Conservation (phyloP, 2,888 invertebrate species). For the Molorchus minor region DNA sequence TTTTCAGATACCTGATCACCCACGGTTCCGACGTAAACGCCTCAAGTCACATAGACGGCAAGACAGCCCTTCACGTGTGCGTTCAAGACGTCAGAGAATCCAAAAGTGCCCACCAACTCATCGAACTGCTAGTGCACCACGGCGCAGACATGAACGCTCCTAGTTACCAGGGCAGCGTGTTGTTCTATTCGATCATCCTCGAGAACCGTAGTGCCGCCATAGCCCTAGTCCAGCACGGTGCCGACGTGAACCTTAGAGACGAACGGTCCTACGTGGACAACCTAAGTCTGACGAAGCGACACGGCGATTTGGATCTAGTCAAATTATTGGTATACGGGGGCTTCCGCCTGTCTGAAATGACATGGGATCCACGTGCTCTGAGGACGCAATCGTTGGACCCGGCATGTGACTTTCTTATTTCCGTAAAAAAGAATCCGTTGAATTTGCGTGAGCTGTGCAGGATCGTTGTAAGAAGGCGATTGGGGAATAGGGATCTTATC, state of each 20-base stretch:
- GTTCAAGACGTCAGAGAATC: slow-evolving; percentile 67
- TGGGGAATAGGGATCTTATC: slow-evolving; percentile 57
- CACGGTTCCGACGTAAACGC: slow-evolving; percentile 57
- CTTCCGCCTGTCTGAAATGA: slow-evolving; percentile 56
- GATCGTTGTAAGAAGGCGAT: slow-evolving; percentile 65
- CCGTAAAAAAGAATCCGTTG: slow-evolving; percentile 62
- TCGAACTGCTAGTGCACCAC: slow-evolving; percentile 59
- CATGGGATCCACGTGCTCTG: slow-evolving; percentile 57
- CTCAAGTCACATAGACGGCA: slow-evolving; percentile 58
- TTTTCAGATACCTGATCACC: slow-evolving; percentile 43
- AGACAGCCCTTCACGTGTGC: slow-evolving; percentile 69
- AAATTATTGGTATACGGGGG: slow-evolving; percentile 62
- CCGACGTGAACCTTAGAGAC: slow-evolving; percentile 70
- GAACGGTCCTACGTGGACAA: slow-evolving; percentile 68
- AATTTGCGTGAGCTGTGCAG: slow-evolving; percentile 68
- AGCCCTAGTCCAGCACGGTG: slow-evolving; percentile 70
- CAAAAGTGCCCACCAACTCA: slow-evolving; percentile 65
- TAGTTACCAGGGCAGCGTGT: slow-evolving; percentile 59
- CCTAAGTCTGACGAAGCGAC: slow-evolving; percentile 66
- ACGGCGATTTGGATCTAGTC: slow-evolving; percentile 58
- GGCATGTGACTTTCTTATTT: slow-evolving; percentile 55
- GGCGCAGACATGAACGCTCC: slow-evolving; percentile 57
- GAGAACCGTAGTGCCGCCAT: slow-evolving; percentile 65
- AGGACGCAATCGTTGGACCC: slow-evolving; percentile 52
- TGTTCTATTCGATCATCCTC: slow-evolving; percentile 62